phyloP scores from a whole-genome alignment of 1,140 invertebrate species.

The Calosoma granatense region DNA sequence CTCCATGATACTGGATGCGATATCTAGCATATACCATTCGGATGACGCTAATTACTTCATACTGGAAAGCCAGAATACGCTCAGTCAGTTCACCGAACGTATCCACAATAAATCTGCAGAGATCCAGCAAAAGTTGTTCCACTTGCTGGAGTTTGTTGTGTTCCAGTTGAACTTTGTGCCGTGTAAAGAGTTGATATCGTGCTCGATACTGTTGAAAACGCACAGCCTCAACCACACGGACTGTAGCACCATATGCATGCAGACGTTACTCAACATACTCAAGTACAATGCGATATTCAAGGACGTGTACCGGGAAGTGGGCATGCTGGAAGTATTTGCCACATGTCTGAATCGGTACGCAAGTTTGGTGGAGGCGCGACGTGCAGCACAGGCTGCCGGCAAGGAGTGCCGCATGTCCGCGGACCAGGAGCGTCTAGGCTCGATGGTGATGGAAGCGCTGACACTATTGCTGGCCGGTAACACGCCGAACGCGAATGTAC shows the following conservation, averaged over 20 bases:
- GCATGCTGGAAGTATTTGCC: constrained; percentile 92
- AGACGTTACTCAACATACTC: constrained; percentile 79
- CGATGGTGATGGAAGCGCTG: constrained; percentile 77
- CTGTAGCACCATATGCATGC: constrained; percentile 81
- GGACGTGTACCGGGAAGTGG: constrained; percentile 96
- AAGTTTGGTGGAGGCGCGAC: constrained; percentile 55
- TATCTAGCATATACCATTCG: constrained; percentile 93
- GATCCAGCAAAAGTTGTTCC: constrained; percentile 94
- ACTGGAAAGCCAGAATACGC: constrained; percentile 88
- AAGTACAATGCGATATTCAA: constrained; percentile 89
- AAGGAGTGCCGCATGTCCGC: constrained; percentile 38
- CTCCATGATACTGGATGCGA: constrained; percentile 87
- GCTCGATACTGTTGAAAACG: constrained; percentile 85
- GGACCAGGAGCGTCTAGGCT: constrained; percentile 68
- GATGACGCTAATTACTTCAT: constrained; percentile 99
- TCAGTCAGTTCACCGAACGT: constrained; percentile 92
- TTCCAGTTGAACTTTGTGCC: constrained; percentile 97
- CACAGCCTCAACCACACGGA: constrained; percentile 56
- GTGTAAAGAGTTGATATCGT: constrained; percentile 94
- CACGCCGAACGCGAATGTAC: constrained; percentile 81
- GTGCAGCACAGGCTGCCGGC: constrained; percentile 16
- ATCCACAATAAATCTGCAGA: constrained; percentile 82
- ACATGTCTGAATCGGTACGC: constrained; percentile 85
- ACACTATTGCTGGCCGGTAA: constrained; percentile 71
- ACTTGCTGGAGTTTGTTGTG: constrained; percentile 90